Evolutionary conservation across 2,888 invertebrate genomes (phyloP).

Genomic region (Caenorhabditis japonica): DNA sequence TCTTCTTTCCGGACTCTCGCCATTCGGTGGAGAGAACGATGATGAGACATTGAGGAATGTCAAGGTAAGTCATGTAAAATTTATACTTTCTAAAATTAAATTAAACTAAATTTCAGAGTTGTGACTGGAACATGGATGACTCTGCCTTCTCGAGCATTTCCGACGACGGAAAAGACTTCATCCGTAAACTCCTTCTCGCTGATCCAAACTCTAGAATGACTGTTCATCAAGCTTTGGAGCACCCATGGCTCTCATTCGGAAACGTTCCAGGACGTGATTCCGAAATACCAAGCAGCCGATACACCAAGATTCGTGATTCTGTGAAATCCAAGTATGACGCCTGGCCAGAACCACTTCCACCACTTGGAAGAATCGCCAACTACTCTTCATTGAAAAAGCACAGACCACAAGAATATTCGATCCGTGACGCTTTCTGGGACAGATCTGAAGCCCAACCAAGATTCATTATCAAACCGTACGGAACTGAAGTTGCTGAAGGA

Average conservation of each 20-base stretch:
- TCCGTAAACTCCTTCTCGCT: slow-evolving; percentile 89
- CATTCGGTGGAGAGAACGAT: slow-evolving; percentile 98
- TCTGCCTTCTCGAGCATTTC: slow-evolving; percentile 94
- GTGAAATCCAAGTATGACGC: slow-evolving; percentile 83
- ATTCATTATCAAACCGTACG: slow-evolving; percentile 97
- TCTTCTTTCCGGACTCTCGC: slow-evolving; percentile 95
- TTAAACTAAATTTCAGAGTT: slow-evolving; percentile 79
- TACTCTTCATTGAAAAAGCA: slow-evolving; percentile 96
- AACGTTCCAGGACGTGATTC: slow-evolving; percentile 73
- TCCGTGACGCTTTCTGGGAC: slow-evolving; percentile 86
- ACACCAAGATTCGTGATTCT: slow-evolving; percentile 88
- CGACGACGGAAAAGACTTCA: slow-evolving; percentile 97
- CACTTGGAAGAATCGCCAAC: slow-evolving; percentile 95
- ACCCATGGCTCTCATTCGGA: slow-evolving; percentile 88
- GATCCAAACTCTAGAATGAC: slow-evolving; percentile 97
- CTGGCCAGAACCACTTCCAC: slow-evolving; percentile 84
- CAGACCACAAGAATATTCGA: slow-evolving; percentile 91
- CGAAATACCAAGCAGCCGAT: slow-evolving; percentile 88
- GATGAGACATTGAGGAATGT: slow-evolving; percentile 98
- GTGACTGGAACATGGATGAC: slow-evolving; percentile 99
- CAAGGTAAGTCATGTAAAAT: slow-evolving; percentile 81
- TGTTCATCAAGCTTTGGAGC: slow-evolving; percentile 94
- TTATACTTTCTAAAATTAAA: not conserved
- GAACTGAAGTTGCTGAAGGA: slow-evolving; percentile 85
- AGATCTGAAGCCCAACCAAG: slow-evolving; percentile 91